Evolutionary conservation across 53 echinoderm and acorn worm species (phyloP).

Genomic region (Hippasteria phrygiana): DNA sequence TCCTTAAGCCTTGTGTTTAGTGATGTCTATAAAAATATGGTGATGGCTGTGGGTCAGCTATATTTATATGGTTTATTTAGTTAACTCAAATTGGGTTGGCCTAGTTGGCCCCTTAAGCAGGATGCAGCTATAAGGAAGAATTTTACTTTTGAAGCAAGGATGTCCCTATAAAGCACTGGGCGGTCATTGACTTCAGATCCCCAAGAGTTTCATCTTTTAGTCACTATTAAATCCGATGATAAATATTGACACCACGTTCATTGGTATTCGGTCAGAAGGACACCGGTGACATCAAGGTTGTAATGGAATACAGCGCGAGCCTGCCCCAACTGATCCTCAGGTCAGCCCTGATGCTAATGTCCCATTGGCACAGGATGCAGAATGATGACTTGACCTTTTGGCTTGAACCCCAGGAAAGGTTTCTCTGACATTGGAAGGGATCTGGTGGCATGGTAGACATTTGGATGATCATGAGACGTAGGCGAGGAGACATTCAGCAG

Average conservation of each 20-base stretch:
- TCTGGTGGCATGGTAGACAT: slow-evolving; percentile 2
- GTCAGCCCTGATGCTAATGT: background rate
- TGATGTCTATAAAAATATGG: no score
- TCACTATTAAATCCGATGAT: slow-evolving; percentile 17
- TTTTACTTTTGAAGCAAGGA: no score
- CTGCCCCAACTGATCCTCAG: background rate
- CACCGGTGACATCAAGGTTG: slow-evolving; percentile 51
- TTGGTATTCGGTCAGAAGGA: slow-evolving; percentile 50
- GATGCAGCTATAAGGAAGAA: no score
- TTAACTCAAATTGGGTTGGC: no score
- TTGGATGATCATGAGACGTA: slow-evolving; percentile 19
- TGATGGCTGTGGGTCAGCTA: no score
- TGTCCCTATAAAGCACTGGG: background rate
- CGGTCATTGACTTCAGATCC: slow-evolving; percentile 28
- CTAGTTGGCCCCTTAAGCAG: no score
- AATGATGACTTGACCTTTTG: slow-evolving; percentile 27
- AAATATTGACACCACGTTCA: slow-evolving; percentile 40
- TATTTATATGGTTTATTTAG: no score
- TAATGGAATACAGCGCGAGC: slow-evolving; percentile 26
- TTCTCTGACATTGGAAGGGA: background rate
- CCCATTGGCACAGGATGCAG: background rate
- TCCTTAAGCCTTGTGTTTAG: no score
- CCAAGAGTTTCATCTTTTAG: background rate
- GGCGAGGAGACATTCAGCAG: background rate
- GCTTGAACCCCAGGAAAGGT: background rate